Base-by-base conservation (phyloP, 1,140 invertebrate genomes). In the Brachystomella parvula region DNA sequence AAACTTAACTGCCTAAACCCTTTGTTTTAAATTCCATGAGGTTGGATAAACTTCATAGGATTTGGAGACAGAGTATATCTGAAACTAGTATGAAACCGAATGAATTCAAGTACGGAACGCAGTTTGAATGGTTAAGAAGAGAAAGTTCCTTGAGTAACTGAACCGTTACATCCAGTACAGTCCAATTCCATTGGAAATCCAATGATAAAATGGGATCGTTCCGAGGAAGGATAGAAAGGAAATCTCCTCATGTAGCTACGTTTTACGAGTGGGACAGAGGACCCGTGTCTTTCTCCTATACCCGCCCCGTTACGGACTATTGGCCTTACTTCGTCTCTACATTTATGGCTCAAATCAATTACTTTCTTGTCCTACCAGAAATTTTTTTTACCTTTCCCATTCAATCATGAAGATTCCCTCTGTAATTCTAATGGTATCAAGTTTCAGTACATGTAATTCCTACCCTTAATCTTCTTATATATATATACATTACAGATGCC, bases 381-480 rank as follows among this genome's bases (percentile, higher is more conserved):
- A n/a, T n/a, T n/a, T n/a, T n/a, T n/a, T n/a, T n/a, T n/a, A n/a
- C n/a, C n/a, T n/a, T n/a, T n/a, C n/a, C n/a, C n/a, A n/a, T n/a
- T n/a, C n/a, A n/a, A n/a, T n/a, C n/a, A n/a, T n/a, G n/a, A n/a
- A n/a, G n/a, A n/a, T n/a, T n/a, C 6, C 6, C 26, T 56, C 53
- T 6, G 31, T 9, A 6, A 59, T 26, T 59, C 9, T 9, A 24
- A 53, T 53, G 47, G 6, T 15, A n/a, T 15, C 12, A 61, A 19
- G 60, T 44, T 33, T 61, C 24, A 15, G 12, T 47, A 2, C 49
- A 63, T 12, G 15, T 15, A 17, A 3, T 39, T 30, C 15, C 15
- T 9, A 21, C 15, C 9, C 12, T 64, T 6, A 32, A 30, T 73
- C 72, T 73, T 71, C 78, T 78, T 83, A 86, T 63, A 98, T 82